Evolutionary conservation across 2,113 vertebrate genomes (phyloP).

Genomic region (Dicentrarchus labrax): DNA sequence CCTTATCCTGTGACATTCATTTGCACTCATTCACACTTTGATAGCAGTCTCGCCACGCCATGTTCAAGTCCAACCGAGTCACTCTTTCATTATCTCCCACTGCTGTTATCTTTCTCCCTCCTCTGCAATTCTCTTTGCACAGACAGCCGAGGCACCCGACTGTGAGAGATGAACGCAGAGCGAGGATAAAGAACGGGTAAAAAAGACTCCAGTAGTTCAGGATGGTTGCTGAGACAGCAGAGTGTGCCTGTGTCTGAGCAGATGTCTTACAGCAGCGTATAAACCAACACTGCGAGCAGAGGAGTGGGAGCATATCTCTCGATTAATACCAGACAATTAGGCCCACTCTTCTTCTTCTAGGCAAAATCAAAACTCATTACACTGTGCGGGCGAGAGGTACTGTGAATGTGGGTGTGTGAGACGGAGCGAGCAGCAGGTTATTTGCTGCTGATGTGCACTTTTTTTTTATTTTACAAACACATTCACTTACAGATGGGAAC

Average conservation of each 20-base stretch:
- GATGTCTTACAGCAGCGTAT: constrained; percentile 21
- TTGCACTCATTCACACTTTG: constrained; percentile 16
- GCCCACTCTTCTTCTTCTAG: constrained; percentile 10
- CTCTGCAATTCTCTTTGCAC: constrained; percentile 54
- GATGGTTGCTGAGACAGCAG: constrained; percentile 67
- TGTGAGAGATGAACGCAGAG: constrained; percentile 26
- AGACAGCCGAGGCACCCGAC: constrained; percentile 45
- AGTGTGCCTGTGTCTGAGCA: constrained; percentile 29
- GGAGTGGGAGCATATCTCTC: constrained; percentile 19
- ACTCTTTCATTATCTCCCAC: constrained; percentile 47
- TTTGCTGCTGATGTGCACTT: constrained; percentile 46
- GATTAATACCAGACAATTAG: constrained; percentile 57
- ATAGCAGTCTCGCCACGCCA: constrained; percentile 21
- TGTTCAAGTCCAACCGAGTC: constrained; percentile 37
- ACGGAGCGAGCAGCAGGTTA: constrained; percentile 24
- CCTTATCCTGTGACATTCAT: constrained; percentile 27
- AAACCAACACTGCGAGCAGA: neutral
- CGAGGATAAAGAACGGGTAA: constrained; percentile 32
- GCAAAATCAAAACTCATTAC: constrained; percentile 43
- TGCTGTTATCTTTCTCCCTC: constrained; percentile 55
- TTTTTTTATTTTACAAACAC: constrained; percentile 28
- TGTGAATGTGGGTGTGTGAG: neutral
- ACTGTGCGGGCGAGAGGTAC: constrained; percentile 6
- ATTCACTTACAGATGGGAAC: constrained; percentile 14
- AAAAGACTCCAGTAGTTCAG: constrained; percentile 33